A percentile compares a stretch with the other conserved stretches of the same genome.
Evolutionary conservation across 2,888 invertebrate genomes (phyloP).

Genomic region (Calameuta idolon): DNA sequence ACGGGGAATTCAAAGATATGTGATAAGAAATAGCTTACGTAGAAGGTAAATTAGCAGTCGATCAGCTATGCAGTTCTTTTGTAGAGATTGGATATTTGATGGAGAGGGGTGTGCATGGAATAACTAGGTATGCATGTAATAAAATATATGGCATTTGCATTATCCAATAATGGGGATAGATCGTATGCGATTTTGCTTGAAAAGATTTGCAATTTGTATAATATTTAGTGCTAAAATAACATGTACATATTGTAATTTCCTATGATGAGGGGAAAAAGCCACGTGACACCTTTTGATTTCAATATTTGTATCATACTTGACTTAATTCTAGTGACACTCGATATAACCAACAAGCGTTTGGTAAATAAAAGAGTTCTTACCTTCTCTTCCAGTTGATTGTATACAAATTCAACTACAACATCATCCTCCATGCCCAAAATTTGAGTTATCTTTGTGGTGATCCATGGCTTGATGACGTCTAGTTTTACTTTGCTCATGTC

Average conservation of each 20-base stretch:
- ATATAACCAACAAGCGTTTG: not conserved
- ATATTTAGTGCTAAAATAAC: slow-evolving; percentile 60
- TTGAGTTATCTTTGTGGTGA: slow-evolving; percentile 95
- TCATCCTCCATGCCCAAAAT: slow-evolving; percentile 98
- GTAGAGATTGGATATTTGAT: not conserved
- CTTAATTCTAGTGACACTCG: slow-evolving; percentile 28
- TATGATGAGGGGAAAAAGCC: slow-evolving; percentile 68
- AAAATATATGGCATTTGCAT: slow-evolving; percentile 1
- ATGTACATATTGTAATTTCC: slow-evolving; percentile 56
- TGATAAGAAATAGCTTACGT: slow-evolving; percentile 56
- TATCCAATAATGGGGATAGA: not conserved
- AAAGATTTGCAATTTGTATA: slow-evolving; percentile 3
- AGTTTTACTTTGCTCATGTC: slow-evolving; percentile 99
- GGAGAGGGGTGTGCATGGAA: too few species aligned
- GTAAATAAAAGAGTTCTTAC: slow-evolving; percentile 68
- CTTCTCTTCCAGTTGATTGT: slow-evolving; percentile 97
- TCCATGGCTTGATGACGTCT: slow-evolving; percentile 99
- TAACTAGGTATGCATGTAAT: not conserved
- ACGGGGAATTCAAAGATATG: slow-evolving; percentile 67
- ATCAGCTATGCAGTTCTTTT: slow-evolving; percentile 16
- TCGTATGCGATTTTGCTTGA: not conserved
- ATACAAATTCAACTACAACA: slow-evolving; percentile 98
- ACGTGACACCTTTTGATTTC: slow-evolving; percentile 49
- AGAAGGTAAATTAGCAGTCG: slow-evolving; percentile 8
- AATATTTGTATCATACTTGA: slow-evolving; percentile 36